These are phyloP conservation scores for Porphyrio hochstetteri DNA, from an alignment of 2,113 vertebrate species.

Conservation along the genomic window DNA sequence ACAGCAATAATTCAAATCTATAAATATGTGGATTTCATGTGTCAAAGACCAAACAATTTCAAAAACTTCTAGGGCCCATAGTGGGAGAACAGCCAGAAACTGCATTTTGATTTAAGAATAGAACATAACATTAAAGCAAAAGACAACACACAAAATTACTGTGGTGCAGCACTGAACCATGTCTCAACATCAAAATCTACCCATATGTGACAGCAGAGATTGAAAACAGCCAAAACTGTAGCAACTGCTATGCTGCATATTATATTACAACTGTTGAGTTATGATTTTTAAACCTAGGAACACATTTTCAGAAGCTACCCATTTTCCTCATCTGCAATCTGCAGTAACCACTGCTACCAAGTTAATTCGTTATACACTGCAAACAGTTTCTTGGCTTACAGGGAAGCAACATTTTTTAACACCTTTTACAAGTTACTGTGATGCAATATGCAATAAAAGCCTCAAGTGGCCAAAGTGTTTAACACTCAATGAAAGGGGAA, in stretches of 20 bases:
- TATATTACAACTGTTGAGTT: not conserved
- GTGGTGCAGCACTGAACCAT: not conserved
- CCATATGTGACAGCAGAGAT: fast-evolving
- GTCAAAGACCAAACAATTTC: not conserved
- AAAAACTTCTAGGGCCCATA: not conserved
- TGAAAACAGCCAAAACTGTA: not conserved
- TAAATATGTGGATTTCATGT: not conserved
- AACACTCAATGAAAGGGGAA: not conserved
- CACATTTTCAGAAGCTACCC: not conserved
- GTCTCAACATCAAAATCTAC: not conserved
- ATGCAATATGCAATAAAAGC: not conserved
- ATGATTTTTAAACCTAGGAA: not conserved
- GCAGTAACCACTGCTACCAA: not conserved
- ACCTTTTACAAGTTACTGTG: not conserved
- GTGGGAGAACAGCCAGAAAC: not conserved
- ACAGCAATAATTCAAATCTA: not conserved
- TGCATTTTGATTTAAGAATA: not conserved
- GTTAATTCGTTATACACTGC: not conserved
- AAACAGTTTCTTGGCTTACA: not conserved
- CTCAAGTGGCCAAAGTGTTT: not conserved
- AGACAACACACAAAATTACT: not conserved
- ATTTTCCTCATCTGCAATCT: not conserved
- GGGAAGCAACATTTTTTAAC: too few species aligned
- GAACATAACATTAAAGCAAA: not conserved
- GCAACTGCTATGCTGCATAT: not conserved